These are phyloP conservation scores for Clarias batrachus DNA, from an alignment of 2,113 vertebrate genomes.

Conservation along the genomic window DNA sequence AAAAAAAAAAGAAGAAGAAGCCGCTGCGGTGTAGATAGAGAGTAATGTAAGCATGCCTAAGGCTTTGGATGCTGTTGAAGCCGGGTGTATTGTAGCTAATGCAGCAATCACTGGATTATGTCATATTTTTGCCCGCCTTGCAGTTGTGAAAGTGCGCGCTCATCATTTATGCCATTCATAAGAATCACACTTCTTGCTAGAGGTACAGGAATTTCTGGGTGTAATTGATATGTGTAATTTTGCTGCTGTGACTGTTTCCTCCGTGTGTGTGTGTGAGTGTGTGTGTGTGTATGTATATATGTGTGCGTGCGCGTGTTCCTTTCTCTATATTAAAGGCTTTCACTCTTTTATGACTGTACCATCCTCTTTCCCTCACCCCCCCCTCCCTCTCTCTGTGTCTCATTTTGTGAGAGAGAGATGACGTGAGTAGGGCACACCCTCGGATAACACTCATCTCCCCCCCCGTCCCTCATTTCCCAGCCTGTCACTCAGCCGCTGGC, in stretches of 20 bases:
- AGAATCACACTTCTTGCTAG: conserved; percentile 24
- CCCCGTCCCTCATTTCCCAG: conserved; percentile 59
- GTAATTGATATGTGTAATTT: conserved; percentile 27
- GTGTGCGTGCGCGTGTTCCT: neutral
- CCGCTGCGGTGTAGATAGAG: conserved; percentile 58
- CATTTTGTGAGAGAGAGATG: conserved; percentile 51
- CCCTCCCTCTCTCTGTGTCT: neutral
- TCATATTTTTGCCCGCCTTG: conserved; percentile 21
- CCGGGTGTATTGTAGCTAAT: conserved; percentile 18
- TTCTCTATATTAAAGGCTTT: neutral
- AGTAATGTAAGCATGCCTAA: conserved; percentile 34
- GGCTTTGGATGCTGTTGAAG: conserved; percentile 13
- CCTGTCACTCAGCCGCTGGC: conserved; percentile 74
- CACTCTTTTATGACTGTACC: neutral
- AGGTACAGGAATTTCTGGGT: conserved; percentile 17
- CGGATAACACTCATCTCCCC: conserved; percentile 56
- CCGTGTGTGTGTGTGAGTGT: neutral
- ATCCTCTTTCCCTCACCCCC: neutral
- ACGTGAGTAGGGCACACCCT: conserved; percentile 69
- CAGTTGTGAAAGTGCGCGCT: conserved; percentile 22
- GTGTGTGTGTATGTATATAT: neutral
- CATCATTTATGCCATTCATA: conserved; percentile 33
- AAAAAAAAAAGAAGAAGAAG: conserved; percentile 56
- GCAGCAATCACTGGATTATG: conserved; percentile 22
- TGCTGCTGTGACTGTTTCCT: conserved; percentile 19